Base-by-base conservation (phyloP, 2,888 invertebrate genomes). In the Leptura quadrifasciata region DNA sequence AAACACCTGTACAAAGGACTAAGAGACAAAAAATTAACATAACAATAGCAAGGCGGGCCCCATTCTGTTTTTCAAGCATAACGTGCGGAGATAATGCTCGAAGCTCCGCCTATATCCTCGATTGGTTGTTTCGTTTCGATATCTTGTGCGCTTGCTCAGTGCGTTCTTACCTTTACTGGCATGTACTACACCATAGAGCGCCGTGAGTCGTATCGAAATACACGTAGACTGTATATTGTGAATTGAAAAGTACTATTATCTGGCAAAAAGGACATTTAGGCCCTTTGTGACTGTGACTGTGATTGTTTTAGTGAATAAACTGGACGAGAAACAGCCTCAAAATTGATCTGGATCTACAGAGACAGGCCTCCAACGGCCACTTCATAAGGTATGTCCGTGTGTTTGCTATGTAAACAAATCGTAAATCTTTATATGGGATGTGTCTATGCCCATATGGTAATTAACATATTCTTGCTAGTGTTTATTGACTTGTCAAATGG, bases 311-410 rank as follows among this genome's bases (percentile, higher is more conserved):
- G 79, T 80, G 81, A 76, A 57, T 58, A 70, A 69, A n/a, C 63
- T 39, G 70, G 54, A 63, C 68, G 81, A 86, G 79, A 81, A 87
- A 92, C 92, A 90, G 91, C 91, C 86, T 88, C 92, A 93, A 90
- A 91, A 92, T 94, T 94, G 94, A 94, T 92, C 94, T 94, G 91
- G 94, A 94, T 84, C 92, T 94, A 88, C 94, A 94, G 86, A 89
- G 91, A 85, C 94, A 94, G 91, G 93, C 94, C 91, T 93, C 94
- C 91, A 92, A 92, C 91, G 94, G 94, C 90, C 94, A 94, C 92
- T 94, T 94, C 87, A 93, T 94, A 91, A 94, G 94, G 94, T 92
- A 85, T 65, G 84, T 80, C 47, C 70, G 70, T 64, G 47, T 71
- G 61, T 71, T 39, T 60, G 47, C 71, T 69, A 73, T 73, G 77